A percentile compares a stretch with the other conserved stretches of the same genome.
Conservation (phyloP, 2,113 vertebrate species). For the Tautogolabrus adspersus region DNA sequence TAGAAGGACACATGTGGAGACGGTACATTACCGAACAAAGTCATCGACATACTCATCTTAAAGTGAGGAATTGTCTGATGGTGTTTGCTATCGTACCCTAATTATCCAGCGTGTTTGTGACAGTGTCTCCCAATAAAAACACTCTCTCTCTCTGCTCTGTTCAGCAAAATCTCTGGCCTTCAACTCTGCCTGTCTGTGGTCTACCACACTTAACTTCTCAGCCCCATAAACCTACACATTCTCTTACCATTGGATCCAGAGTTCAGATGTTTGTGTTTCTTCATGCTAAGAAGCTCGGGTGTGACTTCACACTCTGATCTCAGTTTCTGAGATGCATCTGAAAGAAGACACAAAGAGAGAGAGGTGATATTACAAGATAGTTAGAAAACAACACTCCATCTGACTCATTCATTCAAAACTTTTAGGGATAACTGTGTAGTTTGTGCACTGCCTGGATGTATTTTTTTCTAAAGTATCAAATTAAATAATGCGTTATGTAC, state of each 20-base stretch:
- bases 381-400: not conserved
- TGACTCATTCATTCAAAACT: not conserved
- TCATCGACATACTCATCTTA: not conserved
- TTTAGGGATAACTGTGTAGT: not conserved
- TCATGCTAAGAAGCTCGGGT: slow-evolving; percentile 85
- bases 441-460: not conserved
- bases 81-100: not conserved
- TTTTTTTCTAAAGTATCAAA: too few relatives aligned
- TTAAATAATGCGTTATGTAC: not conserved
- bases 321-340: slow-evolving; percentile 73
- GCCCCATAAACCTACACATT: not conserved
- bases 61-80: not conserved
- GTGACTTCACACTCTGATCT: slow-evolving; percentile 75
- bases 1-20: not conserved
- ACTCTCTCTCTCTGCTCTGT: not conserved
- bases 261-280: slow-evolving; percentile 82
- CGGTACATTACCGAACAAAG: not conserved
- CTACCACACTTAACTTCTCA: too few relatives aligned
- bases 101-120: not conserved
- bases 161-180: too few relatives aligned
- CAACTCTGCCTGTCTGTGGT: too few relatives aligned
- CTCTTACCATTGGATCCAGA: slow-evolving; percentile 82
- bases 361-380: not conserved
- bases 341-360: not conserved
- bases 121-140: too few relatives aligned